Evolutionary conservation across 1,140 invertebrate species (phyloP), one percentile per base, ranked within the genome.

Genomic region (Lamellibrachia luymesi): DNA sequence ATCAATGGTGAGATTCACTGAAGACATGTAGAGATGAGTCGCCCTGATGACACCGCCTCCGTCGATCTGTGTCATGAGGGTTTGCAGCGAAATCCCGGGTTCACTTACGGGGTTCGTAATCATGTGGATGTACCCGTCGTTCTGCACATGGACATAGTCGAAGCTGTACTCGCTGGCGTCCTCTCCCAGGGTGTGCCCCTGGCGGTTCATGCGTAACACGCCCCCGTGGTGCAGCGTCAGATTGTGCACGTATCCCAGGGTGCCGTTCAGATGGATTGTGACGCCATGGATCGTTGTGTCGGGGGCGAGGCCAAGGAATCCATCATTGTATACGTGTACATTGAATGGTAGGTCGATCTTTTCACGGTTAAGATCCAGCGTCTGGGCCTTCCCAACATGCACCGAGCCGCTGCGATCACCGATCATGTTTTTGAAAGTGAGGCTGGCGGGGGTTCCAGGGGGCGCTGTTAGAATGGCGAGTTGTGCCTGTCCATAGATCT

Each of bases 351-450:
- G 94, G 92, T 95, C 95, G 51, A 95, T 95, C 22, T 92, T 93
- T 2, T 93, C 92, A 92, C 95, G 93, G 7, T 94, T 80, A 13
- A 95, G 93, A 93, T 95, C 95, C 95, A 95, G 94, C 0, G 93
- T 93, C 92, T 95, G 95, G 50, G 94, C 93, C 49, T 92, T 92
- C 17, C 95, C 95, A 10, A 95, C 94, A 93, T 95, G 95, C 49
- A 95, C 93, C 4, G 95, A 94, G 6, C 95, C 95, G 10, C 94
- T 94, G n/a, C 95, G 92, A 92, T 95, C 95, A 27, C 95, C 95
- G 50, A 95, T 95, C 95, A 95, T 95, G 93, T 95, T 94, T 56
- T 94, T 93, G 91, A 95, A 95, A 91, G 92, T 93, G 17, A 95
- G 51, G 13, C 92, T 94, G 0, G 95, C 94, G 4, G 80, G 56